Evolutionary conservation across 1,140 invertebrate genomes (phyloP).

Genomic region (Dendroctonus valens): DNA sequence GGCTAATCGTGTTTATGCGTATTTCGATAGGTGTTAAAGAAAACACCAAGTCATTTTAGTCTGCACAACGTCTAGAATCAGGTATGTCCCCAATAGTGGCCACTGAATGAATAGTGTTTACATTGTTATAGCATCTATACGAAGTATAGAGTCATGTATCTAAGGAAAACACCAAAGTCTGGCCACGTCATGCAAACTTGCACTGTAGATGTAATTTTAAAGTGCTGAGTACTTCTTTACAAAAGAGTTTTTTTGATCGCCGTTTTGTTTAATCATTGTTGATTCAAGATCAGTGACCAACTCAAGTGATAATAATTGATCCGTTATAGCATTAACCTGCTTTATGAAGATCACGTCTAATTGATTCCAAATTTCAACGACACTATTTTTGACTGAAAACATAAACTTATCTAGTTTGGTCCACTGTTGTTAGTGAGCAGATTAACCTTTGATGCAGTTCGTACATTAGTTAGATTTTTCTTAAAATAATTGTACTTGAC

Average conservation of each 20-base stretch:
- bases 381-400: not conserved
- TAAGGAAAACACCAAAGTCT: slow-evolving; percentile 24
- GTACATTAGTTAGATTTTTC: too few relatives aligned
- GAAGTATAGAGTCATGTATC: slow-evolving; percentile 32
- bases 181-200: slow-evolving; percentile 28
- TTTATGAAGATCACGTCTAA: slow-evolving; percentile 5
- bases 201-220: slow-evolving; percentile 9
- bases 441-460: too few relatives aligned
- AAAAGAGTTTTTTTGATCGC: slow-evolving; percentile 15
- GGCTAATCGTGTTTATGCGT: slow-evolving; percentile 14
- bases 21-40: slow-evolving; percentile 27
- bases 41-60: slow-evolving; percentile 30
- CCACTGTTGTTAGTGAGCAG: too few relatives aligned
- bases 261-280: slow-evolving; percentile 29
- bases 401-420: too few relatives aligned
- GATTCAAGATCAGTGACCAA: slow-evolving; percentile 24
- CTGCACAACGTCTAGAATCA: slow-evolving; percentile 27
- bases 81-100: slow-evolving; percentile 27
- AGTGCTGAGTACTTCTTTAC: slow-evolving; percentile 16
- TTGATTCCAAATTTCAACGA: slow-evolving; percentile 3
- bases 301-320: slow-evolving; percentile 26
- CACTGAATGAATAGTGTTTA: slow-evolving; percentile 32
- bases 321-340: slow-evolving; percentile 4
- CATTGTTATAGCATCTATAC: slow-evolving; percentile 29
- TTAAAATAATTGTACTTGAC: too few relatives aligned